A percentile compares a stretch with the other conserved stretches of the same genome.
Evolutionary conservation across 2,113 vertebrate genomes (phyloP).

Genomic region (Varanus salvator): DNA sequence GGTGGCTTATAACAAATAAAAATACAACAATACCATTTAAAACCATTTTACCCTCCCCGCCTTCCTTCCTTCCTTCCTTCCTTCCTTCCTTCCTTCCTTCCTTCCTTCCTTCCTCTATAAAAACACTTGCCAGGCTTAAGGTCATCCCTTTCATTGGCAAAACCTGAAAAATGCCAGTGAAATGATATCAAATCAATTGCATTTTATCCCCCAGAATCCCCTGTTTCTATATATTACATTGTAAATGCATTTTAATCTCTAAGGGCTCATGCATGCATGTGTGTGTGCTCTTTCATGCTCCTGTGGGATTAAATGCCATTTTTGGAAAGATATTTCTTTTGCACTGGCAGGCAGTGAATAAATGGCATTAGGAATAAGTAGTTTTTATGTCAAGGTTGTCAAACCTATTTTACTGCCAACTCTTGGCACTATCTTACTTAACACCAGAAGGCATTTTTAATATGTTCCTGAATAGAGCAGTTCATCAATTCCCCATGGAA

Average conservation of each 20-base stretch:
- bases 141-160: constrained; percentile 20
- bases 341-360: neutral
- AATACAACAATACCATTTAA: no score
- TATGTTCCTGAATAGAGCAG: constrained; percentile 57
- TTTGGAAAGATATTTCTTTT: constrained; percentile 38
- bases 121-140: neutral
- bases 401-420: constrained; percentile 56
- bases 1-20: no score
- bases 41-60: no score
- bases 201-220: constrained; percentile 23
- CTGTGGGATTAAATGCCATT: constrained; percentile 46
- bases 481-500: constrained; percentile 55
- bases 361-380: neutral
- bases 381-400: constrained; percentile 38
- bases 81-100: neutral
- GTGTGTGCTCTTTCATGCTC: constrained; percentile 24
- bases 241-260: constrained; percentile 44
- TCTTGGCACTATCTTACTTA: constrained; percentile 65
- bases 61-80: no score
- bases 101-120: neutral
- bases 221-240: constrained; percentile 44
- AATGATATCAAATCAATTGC: constrained; percentile 20
- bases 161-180: neutral
- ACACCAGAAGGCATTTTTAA: constrained; percentile 68
- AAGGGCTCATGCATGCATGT: neutral